A percentile compares a stretch with the other conserved stretches of the same genome.
Conservation (phyloP, 2,797 vertebrate genomes). For the Telmatherina bonti region DNA sequence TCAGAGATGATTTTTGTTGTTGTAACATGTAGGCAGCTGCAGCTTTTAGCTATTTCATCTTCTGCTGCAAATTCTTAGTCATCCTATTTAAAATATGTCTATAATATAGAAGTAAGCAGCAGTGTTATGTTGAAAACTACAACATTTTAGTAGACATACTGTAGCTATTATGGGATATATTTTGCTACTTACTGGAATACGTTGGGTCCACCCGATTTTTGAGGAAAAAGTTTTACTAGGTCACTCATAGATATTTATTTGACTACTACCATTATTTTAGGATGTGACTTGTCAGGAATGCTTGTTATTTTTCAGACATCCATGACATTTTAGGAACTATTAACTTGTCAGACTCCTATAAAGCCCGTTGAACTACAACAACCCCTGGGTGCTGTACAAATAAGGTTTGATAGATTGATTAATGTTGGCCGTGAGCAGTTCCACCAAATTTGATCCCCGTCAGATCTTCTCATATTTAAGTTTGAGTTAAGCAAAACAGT, state of each 20-base stretch:
- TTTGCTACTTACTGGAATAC: background rate
- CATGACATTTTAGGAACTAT: background rate
- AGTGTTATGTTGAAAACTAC: background rate
- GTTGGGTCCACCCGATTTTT: background rate
- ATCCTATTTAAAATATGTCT: slow-evolving; percentile 45
- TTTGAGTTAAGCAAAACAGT: background rate
- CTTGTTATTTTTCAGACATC: background rate
- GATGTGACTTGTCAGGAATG: slow-evolving; percentile 1
- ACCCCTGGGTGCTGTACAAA: background rate
- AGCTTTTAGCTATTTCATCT: slow-evolving; percentile 59
- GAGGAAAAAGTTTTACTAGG: background rate
- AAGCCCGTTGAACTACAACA: background rate
- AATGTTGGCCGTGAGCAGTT: slow-evolving; percentile 1
- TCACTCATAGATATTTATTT: background rate
- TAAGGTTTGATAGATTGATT: slow-evolving; percentile 9
- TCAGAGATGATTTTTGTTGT: slow-evolving; percentile 52
- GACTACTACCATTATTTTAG: background rate
- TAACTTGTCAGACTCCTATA: slow-evolving; percentile 11
- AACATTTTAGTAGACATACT: background rate
- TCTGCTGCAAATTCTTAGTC: slow-evolving; percentile 60
- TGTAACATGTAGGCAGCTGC: slow-evolving; percentile 71
- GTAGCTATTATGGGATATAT: background rate
- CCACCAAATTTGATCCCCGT: background rate
- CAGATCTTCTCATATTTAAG: slow-evolving; percentile 4
- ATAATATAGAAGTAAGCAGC: slow-evolving; percentile 7